Conservation (phyloP, 2,797 vertebrate species). For the Tolypeutes matacus region DNA sequence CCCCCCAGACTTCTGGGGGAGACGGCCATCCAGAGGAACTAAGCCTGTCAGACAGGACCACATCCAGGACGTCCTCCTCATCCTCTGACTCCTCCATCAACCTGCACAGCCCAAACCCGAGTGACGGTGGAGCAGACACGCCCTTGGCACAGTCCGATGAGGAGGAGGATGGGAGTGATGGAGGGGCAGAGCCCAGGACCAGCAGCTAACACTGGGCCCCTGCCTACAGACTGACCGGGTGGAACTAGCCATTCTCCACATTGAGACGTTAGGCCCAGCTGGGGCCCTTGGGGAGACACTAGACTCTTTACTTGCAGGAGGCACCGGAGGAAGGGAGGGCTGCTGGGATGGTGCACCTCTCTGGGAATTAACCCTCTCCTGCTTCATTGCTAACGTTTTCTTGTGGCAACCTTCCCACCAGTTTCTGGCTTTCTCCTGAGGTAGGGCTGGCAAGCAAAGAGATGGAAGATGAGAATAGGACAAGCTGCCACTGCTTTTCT, state of each 20-base stretch:
- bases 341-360: constrained; percentile 67
- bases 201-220: constrained; percentile 86
- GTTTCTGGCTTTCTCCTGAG: constrained; percentile 38
- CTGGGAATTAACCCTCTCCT: constrained; percentile 82
- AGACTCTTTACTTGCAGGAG: constrained; percentile 47
- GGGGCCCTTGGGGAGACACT: constrained; percentile 64
- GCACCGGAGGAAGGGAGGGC: constrained; percentile 65
- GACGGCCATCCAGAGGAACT: constrained; percentile 89
- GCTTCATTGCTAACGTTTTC: constrained; percentile 85
- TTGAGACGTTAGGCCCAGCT: constrained; percentile 18
- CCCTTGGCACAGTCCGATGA: constrained; percentile 94
- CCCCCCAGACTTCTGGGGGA: constrained; percentile 77
- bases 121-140: constrained; percentile 90
- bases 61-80: constrained; percentile 91
- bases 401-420: constrained; percentile 71
- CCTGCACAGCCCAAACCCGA: constrained; percentile 92
- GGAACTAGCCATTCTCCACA: constrained; percentile 49
- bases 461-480: constrained; percentile 51
- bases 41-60: constrained; percentile 88
- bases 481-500: constrained; percentile 42
- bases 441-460: constrained; percentile 39
- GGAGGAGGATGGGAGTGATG: constrained; percentile 93
- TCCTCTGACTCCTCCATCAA: constrained; percentile 92
- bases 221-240: constrained; percentile 60
- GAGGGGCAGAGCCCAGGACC: constrained; percentile 88